Percentiles rank a stretch among this genome's conserved stretches.
Evolutionary conservation across 2,888 invertebrate genomes (phyloP).

Genomic region (Rhagonycha fulva): DNA sequence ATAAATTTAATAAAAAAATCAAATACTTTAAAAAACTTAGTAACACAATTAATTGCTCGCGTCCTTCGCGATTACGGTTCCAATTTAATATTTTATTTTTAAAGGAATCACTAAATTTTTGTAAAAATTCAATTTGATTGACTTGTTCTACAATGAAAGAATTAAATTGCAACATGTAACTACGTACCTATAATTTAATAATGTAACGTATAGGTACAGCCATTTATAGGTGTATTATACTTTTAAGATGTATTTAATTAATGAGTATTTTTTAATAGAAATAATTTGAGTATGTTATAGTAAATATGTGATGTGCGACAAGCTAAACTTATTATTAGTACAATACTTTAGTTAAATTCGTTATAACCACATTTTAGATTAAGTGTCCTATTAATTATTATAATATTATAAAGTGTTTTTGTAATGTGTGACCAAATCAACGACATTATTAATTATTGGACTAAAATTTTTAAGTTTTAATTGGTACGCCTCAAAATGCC

Average conservation of each 20-base stretch:
- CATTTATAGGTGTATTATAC: not conserved
- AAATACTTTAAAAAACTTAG: too few relatives aligned
- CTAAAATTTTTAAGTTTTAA: conserved; percentile 23
- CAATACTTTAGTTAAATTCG: not conserved
- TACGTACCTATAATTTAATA: not conserved
- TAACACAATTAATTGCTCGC: too few relatives aligned
- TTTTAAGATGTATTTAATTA: not conserved
- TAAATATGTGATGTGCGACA: conserved; percentile 1
- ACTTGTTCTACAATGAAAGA: too few relatives aligned
- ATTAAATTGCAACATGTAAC: not conserved
- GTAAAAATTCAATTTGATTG: too few relatives aligned
- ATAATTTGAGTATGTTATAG: not conserved
- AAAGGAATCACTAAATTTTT: too few relatives aligned
- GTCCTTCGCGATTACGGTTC: too few relatives aligned
- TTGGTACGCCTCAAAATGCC: conserved; percentile 51
- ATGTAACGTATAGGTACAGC: not conserved
- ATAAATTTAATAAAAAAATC: too few relatives aligned
- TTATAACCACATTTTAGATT: not conserved
- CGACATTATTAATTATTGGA: conserved; percentile 21
- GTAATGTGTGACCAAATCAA: conserved; percentile 33
- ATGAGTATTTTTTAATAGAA: not conserved
- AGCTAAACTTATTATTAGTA: not conserved
- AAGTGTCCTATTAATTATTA: not conserved
- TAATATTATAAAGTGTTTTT: not conserved
- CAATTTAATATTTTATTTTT: too few relatives aligned